Conservation (phyloP, 2,113 vertebrate genomes). For the Climacteris rufus region DNA sequence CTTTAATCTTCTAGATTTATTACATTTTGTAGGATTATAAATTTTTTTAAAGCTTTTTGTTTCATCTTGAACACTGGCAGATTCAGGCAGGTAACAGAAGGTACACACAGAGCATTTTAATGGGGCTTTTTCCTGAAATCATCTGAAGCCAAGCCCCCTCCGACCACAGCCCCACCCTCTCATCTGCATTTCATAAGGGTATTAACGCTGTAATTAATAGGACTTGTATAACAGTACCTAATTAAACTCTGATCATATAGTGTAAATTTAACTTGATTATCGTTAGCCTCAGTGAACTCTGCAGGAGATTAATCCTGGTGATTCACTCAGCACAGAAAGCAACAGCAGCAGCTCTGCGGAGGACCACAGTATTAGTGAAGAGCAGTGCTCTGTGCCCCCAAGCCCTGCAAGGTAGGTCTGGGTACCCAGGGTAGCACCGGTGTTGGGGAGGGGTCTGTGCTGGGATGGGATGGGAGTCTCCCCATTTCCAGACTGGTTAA, state of each 20-base stretch:
- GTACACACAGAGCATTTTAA: background rate
- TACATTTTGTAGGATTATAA: background rate
- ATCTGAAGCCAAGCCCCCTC: background rate
- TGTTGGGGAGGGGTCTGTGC: rapidly evolving
- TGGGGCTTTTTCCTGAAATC: background rate
- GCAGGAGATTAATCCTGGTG: constrained; percentile 55
- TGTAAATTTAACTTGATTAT: constrained; percentile 70
- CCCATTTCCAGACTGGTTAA: background rate
- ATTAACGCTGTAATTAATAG: constrained; percentile 59
- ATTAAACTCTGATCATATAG: constrained; percentile 64
- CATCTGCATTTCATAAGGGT: constrained; percentile 50
- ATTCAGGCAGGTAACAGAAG: background rate
- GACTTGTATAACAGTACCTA: constrained; percentile 61
- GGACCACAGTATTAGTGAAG: background rate
- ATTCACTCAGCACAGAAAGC: constrained; percentile 31
- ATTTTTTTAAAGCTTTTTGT: background rate
- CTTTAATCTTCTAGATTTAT: constrained; percentile 1
- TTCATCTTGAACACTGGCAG: background rate
- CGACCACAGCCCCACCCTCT: background rate
- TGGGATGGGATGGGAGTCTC: background rate
- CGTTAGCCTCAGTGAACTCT: constrained; percentile 40
- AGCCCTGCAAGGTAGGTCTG: background rate
- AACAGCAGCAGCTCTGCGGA: background rate
- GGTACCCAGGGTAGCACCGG: rapidly evolving
- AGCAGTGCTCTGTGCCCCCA: background rate